Percentiles rank a stretch among this genome's conserved stretches.
Conservation (phyloP, 2,113 vertebrate genomes). For the Epinephelus fuscoguttatus region DNA sequence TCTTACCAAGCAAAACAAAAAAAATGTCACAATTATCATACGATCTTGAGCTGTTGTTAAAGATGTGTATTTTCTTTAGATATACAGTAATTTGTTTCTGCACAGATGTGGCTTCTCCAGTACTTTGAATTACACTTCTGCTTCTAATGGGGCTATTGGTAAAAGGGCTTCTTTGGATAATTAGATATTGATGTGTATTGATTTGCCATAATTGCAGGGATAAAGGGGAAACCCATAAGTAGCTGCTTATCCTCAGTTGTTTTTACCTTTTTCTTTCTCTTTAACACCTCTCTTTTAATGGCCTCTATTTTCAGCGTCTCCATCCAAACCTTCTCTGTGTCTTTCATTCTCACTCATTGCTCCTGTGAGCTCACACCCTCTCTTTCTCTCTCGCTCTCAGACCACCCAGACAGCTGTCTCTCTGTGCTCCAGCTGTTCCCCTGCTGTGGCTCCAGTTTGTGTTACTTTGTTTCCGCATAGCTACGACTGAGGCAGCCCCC, state of each 20-base stretch:
- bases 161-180: slow-evolving; percentile 62
- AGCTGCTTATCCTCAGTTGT: slow-evolving; percentile 21
- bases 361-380: slow-evolving; percentile 58
- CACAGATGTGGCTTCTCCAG: slow-evolving; percentile 10
- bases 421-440: slow-evolving; percentile 85
- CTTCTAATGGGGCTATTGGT: slow-evolving; percentile 47
- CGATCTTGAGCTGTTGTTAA: slow-evolving; percentile 3
- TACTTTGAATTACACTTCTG: slow-evolving; percentile 45
- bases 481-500: slow-evolving; percentile 72
- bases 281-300: slow-evolving; percentile 13
- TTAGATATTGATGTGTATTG: slow-evolving; percentile 73
- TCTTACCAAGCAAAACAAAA: neutral
- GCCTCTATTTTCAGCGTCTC: slow-evolving; percentile 55
- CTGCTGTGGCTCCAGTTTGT: slow-evolving; percentile 82
- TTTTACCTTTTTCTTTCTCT: slow-evolving; percentile 26
- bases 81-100: slow-evolving; percentile 18
- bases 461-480: slow-evolving; percentile 86
- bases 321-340: slow-evolving; percentile 33
- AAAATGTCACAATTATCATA: slow-evolving; percentile 3
- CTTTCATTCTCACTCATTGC: slow-evolving; percentile 63
- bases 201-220: slow-evolving; percentile 68
- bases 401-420: slow-evolving; percentile 84
- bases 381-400: slow-evolving; percentile 51
- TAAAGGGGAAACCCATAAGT: slow-evolving; percentile 54
- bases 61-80: slow-evolving; percentile 26